phyloP scores from a whole-genome alignment of 1,140 invertebrate genomes.

The Radopholus similis region DNA sequence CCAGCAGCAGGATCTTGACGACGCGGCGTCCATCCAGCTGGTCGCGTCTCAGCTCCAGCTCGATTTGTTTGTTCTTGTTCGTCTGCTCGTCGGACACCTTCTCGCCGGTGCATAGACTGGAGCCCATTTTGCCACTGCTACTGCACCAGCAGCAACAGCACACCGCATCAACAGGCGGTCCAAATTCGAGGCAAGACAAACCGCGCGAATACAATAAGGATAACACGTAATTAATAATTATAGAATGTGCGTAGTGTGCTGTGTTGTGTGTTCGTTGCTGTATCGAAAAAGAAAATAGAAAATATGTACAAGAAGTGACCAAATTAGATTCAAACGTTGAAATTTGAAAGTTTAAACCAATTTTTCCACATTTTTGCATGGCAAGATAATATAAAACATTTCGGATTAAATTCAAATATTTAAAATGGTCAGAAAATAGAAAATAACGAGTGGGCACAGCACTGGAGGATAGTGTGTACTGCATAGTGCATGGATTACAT shows the following conservation, averaged over 20 bases:
- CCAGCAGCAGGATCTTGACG: slow-evolving; percentile 39
- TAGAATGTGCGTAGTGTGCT: background rate
- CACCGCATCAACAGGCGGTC: background rate
- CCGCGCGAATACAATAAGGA: background rate
- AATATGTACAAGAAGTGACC: background rate
- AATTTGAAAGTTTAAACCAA: too few species aligned
- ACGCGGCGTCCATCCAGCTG: slow-evolving; percentile 13
- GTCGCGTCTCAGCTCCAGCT: slow-evolving; percentile 31
- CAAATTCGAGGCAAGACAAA: too few species aligned
- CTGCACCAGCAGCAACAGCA: too few species aligned
- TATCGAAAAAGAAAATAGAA: background rate
- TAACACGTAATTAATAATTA: background rate
- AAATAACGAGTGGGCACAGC: too few species aligned
- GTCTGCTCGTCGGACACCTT: slow-evolving; percentile 33
- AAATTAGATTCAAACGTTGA: too few species aligned
- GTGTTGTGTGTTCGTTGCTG: background rate
- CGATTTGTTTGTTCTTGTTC: slow-evolving; percentile 39
- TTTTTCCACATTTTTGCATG: too few species aligned
- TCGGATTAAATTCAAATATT: too few species aligned
- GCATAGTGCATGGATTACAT: too few species aligned
- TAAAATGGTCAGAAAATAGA: too few species aligned
- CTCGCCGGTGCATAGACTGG: slow-evolving; percentile 35
- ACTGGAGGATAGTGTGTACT: too few species aligned
- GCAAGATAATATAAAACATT: too few species aligned
- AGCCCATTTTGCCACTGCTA: slow-evolving; percentile 23